Base-by-base conservation (phyloP, 2,113 vertebrate genomes). In the Dolichallabes microphthalmus region DNA sequence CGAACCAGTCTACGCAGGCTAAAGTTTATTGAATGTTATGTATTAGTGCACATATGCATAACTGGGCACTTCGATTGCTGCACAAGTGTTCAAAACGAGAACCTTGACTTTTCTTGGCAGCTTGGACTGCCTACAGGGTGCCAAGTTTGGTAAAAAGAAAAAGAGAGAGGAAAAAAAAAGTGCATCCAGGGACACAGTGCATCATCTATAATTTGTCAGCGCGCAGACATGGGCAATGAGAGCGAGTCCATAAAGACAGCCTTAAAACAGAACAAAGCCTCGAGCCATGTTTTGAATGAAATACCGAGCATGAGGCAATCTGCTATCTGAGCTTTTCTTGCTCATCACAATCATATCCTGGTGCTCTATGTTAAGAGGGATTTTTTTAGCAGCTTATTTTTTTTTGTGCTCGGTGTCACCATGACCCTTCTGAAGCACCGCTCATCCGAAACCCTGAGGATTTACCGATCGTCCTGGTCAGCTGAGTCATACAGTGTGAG, bases 31-130 rank as follows among this genome's bases (percentile, higher is more conserved):
- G 17, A 39, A 45, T 73, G 52, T 2, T 45, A 22, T 39, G 7
- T 74, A 25, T 15, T 27, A 50, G n/a, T 30, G 57, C 60, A 77
- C 30, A 9, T 15, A 19, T 14, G 14, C 57, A 39, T 14, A 79
- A 66, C 11, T 20, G 8, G 15, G 35, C 30, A 27, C 39, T 61
- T 50, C 14, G 19, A 61, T 63, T 15, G 57, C 55, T 32, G 55
- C 22, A 61, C 82, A 45, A 64, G 82, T 20, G 32, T 55, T 35
- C 14, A 4, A 69, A 60, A 60, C 32, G 27, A 80, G 80, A 85
- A 79, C 76, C 64, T 85, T 80, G 84, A 71, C 63, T 80, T 58
- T 13, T 39, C 32, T 71, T 85, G 84, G 76, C 84, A 71, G 53
- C 7, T 64, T 27, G 30, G 14, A 53, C 32, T 55, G 84, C 64